Conservation (phyloP, 2,113 vertebrate genomes). For the Aplodontia rufa region DNA sequence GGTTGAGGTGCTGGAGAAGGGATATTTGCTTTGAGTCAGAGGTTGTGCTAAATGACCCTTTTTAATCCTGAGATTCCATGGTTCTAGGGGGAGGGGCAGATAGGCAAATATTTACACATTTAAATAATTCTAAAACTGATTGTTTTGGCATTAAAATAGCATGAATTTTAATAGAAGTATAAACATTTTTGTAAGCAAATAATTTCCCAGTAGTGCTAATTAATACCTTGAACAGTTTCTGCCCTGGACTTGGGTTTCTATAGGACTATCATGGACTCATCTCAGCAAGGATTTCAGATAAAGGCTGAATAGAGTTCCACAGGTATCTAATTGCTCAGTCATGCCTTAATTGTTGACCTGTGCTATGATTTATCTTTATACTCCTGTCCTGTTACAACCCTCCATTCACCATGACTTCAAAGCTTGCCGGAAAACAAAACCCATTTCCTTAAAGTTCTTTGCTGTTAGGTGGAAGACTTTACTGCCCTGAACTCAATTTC, state of each 20-base stretch:
- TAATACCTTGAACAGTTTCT: neutral
- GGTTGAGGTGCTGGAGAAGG: neutral
- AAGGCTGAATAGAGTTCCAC: neutral
- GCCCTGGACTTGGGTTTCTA: neutral
- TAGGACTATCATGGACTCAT: neutral
- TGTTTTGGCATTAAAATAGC: neutral
- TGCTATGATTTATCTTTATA: neutral
- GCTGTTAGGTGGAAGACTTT: neutral
- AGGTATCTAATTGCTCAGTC: neutral
- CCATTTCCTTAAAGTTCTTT: neutral
- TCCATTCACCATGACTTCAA: neutral
- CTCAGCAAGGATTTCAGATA: neutral
- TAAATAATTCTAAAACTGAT: neutral
- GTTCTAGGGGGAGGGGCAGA: neutral
- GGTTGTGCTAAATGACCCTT: neutral
- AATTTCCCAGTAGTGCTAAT: neutral
- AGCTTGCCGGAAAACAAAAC: slow-evolving; percentile 1
- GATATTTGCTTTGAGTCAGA: neutral
- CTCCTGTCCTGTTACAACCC: neutral
- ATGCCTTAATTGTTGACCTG: neutral
- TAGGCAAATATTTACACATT: neutral
- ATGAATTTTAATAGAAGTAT: neutral
- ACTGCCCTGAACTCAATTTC: neutral
- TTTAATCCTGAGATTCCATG: neutral
- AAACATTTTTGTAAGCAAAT: neutral